Percentiles rank a stretch among this genome's conserved stretches.
These are phyloP conservation scores for Phortica okadai DNA, from an alignment of 2,888 invertebrate genomes.

Conservation along the genomic window DNA sequence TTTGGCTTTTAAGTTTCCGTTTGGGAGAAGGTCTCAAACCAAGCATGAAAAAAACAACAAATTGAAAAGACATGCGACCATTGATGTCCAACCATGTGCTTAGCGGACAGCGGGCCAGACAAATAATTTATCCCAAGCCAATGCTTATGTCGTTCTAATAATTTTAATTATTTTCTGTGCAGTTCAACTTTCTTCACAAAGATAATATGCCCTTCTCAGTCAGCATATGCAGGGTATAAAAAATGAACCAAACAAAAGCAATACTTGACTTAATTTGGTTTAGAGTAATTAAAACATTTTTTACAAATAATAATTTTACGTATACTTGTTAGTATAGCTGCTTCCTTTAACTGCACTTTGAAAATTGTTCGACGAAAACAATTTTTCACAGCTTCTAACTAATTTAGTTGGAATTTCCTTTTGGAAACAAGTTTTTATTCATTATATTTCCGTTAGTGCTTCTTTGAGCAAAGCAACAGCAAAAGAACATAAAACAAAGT, in stretches of 20 bases:
- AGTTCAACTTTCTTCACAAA: no score
- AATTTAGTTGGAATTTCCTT: constrained; percentile 34
- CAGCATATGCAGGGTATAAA: neutral
- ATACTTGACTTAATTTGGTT: neutral
- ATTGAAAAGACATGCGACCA: no score
- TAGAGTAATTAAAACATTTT: constrained; percentile 16
- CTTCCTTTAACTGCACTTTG: neutral
- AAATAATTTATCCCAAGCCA: no score
- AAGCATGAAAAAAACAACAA: no score
- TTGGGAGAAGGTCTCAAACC: no score
- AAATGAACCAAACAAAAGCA: neutral
- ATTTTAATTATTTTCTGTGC: no score
- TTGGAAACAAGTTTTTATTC: constrained; percentile 61
- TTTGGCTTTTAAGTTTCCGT: no score
- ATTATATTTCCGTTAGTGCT: constrained; percentile 64
- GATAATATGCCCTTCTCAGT: no score
- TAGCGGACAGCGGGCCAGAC: no score
- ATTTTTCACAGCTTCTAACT: constrained; percentile 30
- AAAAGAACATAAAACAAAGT: neutral
- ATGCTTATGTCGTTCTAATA: no score
- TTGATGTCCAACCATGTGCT: no score
- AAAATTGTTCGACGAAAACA: constrained; percentile 2
- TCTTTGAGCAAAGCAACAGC: neutral
- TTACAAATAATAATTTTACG: neutral
- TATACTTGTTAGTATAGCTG: neutral